These are phyloP conservation scores for Mycalesis mineus DNA, from an alignment of 2,888 invertebrate genomes.

Conservation along the genomic window DNA sequence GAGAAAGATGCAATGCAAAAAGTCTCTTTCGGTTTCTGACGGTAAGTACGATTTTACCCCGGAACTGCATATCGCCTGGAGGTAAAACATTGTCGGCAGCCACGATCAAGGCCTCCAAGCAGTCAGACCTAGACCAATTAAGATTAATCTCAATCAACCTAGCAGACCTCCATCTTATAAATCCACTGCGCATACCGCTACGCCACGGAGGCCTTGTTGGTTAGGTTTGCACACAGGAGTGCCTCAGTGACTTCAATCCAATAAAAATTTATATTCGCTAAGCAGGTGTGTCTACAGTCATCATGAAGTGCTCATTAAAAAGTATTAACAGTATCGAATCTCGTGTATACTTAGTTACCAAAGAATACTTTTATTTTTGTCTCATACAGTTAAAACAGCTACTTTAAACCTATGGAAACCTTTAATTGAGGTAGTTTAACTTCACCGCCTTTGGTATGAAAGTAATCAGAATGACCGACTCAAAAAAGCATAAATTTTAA, in stretches of 20 bases:
- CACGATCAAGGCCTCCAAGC: no score
- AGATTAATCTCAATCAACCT: no score
- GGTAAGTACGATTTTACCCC: no score
- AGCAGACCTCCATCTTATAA: no score
- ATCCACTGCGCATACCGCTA: no score
- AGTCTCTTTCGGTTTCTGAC: no score
- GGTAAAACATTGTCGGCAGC: no score
- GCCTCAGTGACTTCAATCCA: slow-evolving; percentile 42
- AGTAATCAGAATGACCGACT: slow-evolving; percentile 26
- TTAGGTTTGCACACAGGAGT: slow-evolving; percentile 48
- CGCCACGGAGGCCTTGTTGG: no score
- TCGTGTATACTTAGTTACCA: slow-evolving; percentile 32
- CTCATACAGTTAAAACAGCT: slow-evolving; percentile 40
- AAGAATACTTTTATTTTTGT: slow-evolving; percentile 34
- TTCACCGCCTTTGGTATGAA: slow-evolving; percentile 16
- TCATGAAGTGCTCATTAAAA: slow-evolving; percentile 38
- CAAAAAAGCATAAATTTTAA: slow-evolving; percentile 41
- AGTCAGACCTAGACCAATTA: no score
- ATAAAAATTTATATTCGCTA: slow-evolving; percentile 48
- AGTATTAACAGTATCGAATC: slow-evolving; percentile 47
- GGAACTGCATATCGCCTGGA: no score
- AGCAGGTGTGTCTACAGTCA: slow-evolving; percentile 30
- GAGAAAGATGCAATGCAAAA: no score
- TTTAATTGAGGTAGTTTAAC: slow-evolving; percentile 26
- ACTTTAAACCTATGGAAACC: slow-evolving; percentile 38